Percentiles rank a stretch among this genome's conserved stretches.
phyloP scores from a whole-genome alignment of 2,797 vertebrate genomes.

The Nannoperca obscura region DNA sequence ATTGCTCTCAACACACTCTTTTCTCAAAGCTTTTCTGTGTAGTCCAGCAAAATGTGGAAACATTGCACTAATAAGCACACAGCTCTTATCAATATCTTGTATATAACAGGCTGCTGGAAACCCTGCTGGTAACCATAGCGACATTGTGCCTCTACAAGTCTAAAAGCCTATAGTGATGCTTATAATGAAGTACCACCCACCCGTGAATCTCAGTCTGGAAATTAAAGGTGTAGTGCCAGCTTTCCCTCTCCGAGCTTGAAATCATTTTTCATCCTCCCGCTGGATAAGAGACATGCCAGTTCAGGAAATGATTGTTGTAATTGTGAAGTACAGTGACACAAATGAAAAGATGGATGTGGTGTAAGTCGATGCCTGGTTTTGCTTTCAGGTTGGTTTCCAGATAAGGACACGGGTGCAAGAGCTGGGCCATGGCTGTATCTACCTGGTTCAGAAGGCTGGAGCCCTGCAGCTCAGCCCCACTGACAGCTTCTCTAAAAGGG shows the following conservation, averaged over 20 bases:
- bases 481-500: constrained; percentile 96
- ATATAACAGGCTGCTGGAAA: constrained; percentile 73
- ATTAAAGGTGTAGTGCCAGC: constrained; percentile 80
- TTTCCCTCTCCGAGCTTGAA: constrained; percentile 68
- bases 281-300: constrained; percentile 49
- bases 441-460: constrained; percentile 97
- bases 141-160: constrained; percentile 78
- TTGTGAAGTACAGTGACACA: constrained; percentile 35
- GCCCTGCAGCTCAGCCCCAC: constrained; percentile 96
- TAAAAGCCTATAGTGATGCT: constrained; percentile 82
- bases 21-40: constrained; percentile 48
- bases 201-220: constrained; percentile 80
- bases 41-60: constrained; percentile 59
- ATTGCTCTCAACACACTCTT: constrained; percentile 42
- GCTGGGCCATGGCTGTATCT: constrained; percentile 97
- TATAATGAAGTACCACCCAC: constrained; percentile 85
- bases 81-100: constrained; percentile 79
- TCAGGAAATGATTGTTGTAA: constrained; percentile 42
- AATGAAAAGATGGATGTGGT: constrained; percentile 30
- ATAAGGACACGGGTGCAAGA: constrained; percentile 96
- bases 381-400: constrained; percentile 93
- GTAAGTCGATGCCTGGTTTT: constrained; percentile 36
- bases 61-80: constrained; percentile 66
- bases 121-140: constrained; percentile 82
- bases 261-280: constrained; percentile 50